Percentiles rank a stretch among this genome's conserved stretches.
Evolutionary conservation across 2,888 invertebrate genomes (phyloP).

Genomic region (Andrena dorsata): DNA sequence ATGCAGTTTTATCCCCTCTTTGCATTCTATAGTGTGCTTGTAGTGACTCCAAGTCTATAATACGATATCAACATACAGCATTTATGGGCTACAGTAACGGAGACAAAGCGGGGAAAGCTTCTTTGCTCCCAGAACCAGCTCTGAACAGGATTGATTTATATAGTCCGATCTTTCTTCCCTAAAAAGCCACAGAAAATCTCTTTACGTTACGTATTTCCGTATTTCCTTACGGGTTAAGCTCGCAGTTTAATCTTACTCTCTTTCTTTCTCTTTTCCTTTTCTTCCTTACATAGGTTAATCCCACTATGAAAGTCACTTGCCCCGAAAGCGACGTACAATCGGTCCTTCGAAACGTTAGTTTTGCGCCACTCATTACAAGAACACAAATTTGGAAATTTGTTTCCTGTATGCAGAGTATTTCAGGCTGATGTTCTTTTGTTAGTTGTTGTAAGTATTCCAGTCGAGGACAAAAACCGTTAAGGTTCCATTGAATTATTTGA

Average conservation of each 20-base stretch:
- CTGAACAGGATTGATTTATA: conserved; percentile 38
- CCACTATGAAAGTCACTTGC: conserved; percentile 54
- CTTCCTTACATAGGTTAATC: conserved; percentile 44
- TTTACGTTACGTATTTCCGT: conserved; percentile 58
- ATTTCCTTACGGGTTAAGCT: conserved; percentile 65
- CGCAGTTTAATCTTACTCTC: conserved; percentile 58
- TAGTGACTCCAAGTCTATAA: neutral
- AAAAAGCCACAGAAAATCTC: conserved; percentile 57
- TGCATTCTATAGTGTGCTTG: conserved; percentile 1
- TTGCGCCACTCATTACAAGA: too few relatives aligned
- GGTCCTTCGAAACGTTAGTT: conserved; percentile 17
- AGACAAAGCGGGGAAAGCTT: conserved; percentile 22
- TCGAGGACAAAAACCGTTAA: conserved; percentile 12
- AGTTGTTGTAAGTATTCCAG: conserved; percentile 5
- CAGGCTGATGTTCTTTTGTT: neutral
- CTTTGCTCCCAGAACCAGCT: conserved; percentile 30
- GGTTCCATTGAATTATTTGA: conserved; percentile 19
- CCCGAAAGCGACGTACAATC: conserved; percentile 26
- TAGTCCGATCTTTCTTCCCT: conserved; percentile 11
- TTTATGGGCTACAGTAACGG: conserved; percentile 5
- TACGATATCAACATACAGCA: neutral
- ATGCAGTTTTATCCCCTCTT: neutral
- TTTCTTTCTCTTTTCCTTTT: conserved; percentile 27
- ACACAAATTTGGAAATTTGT: conserved; percentile 5
- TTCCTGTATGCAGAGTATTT: conserved; percentile 14